Evolutionary conservation across 2,113 vertebrate species (phyloP).

Genomic region (Haemorhous mexicanus): DNA sequence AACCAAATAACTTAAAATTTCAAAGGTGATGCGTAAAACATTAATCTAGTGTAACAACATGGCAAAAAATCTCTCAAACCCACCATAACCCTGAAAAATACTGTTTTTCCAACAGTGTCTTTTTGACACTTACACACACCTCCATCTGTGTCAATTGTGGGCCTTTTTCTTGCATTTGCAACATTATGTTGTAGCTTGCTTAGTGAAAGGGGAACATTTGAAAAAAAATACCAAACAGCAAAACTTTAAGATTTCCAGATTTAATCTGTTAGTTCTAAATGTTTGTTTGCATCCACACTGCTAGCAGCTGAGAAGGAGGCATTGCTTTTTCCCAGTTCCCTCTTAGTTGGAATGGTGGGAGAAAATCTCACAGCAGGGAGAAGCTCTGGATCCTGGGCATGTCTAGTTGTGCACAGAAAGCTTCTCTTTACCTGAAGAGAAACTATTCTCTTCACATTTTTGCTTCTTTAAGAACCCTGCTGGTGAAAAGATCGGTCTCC

Average conservation of each 20-base stretch:
- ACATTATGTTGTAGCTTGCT: neutral
- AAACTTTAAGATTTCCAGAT: neutral
- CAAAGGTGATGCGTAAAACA: constrained; percentile 14
- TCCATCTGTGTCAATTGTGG: neutral
- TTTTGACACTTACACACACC: neutral
- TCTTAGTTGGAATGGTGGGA: neutral
- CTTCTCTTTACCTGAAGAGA: neutral
- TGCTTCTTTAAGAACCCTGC: neutral
- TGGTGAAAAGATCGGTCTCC: neutral
- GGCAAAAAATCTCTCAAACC: neutral
- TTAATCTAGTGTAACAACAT: neutral
- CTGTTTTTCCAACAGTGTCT: neutral
- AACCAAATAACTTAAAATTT: constrained; percentile 29
- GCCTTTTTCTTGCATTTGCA: neutral
- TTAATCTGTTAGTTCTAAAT: neutral
- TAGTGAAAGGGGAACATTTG: neutral
- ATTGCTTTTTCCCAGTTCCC: neutral
- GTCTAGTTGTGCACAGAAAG: neutral
- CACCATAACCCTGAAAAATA: neutral
- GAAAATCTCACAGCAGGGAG: neutral
- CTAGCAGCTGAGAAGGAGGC: neutral
- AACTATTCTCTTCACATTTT: neutral
- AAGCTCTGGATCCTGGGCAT: neutral
- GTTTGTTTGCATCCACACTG: neutral
- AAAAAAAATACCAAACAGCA: neutral